Conservation (phyloP, 2,797 vertebrate genomes). For the Lates japonicus region DNA sequence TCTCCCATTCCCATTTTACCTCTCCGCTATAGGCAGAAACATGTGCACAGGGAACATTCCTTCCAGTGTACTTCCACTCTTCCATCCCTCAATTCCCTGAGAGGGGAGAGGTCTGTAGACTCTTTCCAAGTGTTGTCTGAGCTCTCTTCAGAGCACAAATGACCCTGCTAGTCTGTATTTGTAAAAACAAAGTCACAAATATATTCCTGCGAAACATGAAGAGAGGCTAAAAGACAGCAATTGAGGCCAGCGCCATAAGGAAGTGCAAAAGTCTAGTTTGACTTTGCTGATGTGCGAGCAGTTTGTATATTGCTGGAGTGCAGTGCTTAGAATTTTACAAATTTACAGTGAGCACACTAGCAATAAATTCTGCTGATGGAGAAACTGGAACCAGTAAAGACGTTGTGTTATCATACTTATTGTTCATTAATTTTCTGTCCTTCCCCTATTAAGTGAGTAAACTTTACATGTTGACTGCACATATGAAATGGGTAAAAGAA, state of each 20-base stretch:
- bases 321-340: background rate
- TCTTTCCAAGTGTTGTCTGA: constrained; percentile 21
- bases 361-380: background rate
- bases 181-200: constrained; percentile 18
- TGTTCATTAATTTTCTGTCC: background rate
- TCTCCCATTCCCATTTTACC: constrained; percentile 34
- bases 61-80: constrained; percentile 53
- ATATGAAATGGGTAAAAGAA: background rate
- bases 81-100: constrained; percentile 29
- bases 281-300: background rate
- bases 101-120: constrained; percentile 17
- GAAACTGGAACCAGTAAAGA: background rate
- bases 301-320: background rate
- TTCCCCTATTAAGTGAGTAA: background rate
- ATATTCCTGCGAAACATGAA: constrained; percentile 25
- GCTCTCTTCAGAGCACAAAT: constrained; percentile 12
- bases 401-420: no score
- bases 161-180: constrained; percentile 4
- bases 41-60: constrained; percentile 49
- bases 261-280: background rate
- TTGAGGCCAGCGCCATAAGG: background rate
- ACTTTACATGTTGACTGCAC: background rate
- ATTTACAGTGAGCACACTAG: background rate
- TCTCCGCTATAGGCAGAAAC: constrained; percentile 47
- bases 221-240: constrained; percentile 23